A percentile compares a stretch with the other conserved stretches of the same genome.
Conservation (phyloP, 2,113 vertebrate genomes). For the Gila orcuttii region DNA sequence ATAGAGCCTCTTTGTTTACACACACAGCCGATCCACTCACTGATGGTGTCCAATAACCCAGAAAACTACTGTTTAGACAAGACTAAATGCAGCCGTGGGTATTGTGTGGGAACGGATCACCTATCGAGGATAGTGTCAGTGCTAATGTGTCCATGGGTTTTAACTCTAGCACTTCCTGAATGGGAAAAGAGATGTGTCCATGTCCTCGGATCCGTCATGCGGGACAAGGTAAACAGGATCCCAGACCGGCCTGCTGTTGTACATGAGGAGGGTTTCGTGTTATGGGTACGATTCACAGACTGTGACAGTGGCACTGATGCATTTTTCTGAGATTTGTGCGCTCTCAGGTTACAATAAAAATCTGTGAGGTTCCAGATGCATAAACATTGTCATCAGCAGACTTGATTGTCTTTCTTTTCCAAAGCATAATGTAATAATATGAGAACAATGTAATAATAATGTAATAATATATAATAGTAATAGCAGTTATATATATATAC, state of each 20-base stretch:
- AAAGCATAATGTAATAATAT: background rate
- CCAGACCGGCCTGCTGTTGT: slow-evolving; percentile 45
- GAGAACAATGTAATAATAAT: background rate
- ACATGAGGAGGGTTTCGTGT: slow-evolving; percentile 44
- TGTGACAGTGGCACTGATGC: background rate
- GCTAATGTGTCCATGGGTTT: slow-evolving; percentile 53
- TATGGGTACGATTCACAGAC: slow-evolving; percentile 42
- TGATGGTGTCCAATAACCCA: slow-evolving; percentile 69
- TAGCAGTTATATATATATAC: background rate
- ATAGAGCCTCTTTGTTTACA: slow-evolving; percentile 64
- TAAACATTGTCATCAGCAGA: background rate
- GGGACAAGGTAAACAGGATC: slow-evolving; percentile 61
- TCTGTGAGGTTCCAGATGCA: too few relatives aligned
- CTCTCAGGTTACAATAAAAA: slow-evolving; percentile 29
- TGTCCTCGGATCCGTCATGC: slow-evolving; percentile 53
- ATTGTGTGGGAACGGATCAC: slow-evolving; percentile 61
- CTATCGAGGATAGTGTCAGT: slow-evolving; percentile 49
- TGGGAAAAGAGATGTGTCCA: slow-evolving; percentile 19
- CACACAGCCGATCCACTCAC: slow-evolving; percentile 58
- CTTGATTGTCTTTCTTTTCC: background rate
- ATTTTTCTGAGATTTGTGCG: slow-evolving; percentile 22
- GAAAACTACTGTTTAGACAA: slow-evolving; percentile 66
- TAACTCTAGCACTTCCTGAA: slow-evolving; percentile 54
- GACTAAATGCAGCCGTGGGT: slow-evolving; percentile 63
- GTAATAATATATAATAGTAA: background rate